phyloP scores from a whole-genome alignment of 2,113 vertebrate species.

The Nothocercus julius region DNA sequence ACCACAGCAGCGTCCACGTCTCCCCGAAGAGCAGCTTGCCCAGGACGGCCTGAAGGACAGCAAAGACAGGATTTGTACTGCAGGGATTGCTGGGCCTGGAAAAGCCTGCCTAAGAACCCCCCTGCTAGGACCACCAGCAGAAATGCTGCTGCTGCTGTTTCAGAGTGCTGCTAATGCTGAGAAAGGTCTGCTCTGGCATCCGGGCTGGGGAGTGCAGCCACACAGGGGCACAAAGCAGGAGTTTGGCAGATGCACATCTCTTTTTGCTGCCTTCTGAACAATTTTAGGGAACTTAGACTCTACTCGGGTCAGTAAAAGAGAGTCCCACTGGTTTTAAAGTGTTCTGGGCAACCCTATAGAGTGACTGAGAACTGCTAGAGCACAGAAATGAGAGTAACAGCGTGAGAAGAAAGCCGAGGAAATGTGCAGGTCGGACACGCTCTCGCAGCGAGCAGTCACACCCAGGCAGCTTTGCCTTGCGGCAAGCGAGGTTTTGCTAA shows the following conservation, averaged over 20 bases:
- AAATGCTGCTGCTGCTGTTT: not conserved
- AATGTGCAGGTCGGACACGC: rapidly evolving
- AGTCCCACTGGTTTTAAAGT: not conserved
- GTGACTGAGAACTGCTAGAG: not conserved
- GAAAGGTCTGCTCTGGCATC: not conserved
- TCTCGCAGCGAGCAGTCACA: not conserved
- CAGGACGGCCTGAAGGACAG: constrained; percentile 83
- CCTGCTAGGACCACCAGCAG: not conserved
- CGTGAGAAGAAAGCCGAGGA: not conserved
- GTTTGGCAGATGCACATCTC: rapidly evolving
- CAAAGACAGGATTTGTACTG: not conserved
- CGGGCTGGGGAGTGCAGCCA: not conserved
- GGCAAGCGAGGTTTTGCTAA: not conserved
- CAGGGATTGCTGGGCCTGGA: not conserved
- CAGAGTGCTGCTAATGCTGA: no score
- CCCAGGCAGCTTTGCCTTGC: not conserved
- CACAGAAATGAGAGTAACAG: not conserved
- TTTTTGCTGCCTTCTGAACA: not conserved
- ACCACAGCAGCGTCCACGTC: constrained; percentile 87
- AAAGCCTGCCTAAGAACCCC: not conserved
- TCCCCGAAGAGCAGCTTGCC: constrained; percentile 89
- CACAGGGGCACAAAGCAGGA: not conserved
- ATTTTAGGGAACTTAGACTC: not conserved
- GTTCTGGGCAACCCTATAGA: not conserved
- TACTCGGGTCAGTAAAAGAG: not conserved